A percentile compares a stretch with the other conserved stretches of the same genome.
Conservation (phyloP, 2,797 vertebrate genomes). For the Takifugu rubripes region DNA sequence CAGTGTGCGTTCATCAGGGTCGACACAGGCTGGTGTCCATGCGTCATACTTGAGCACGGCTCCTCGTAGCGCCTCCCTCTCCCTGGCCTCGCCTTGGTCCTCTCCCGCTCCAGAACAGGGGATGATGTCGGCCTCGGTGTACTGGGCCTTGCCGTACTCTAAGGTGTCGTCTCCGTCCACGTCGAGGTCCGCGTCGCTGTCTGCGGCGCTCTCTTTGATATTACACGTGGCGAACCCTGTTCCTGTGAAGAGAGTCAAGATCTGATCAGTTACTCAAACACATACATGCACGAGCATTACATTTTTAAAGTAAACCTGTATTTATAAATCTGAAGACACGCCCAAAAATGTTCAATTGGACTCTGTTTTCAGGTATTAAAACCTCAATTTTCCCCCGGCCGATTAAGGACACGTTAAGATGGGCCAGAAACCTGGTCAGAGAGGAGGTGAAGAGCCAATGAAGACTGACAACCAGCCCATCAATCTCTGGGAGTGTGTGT, state of each 20-base stretch:
- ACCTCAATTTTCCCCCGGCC: slow-evolving; percentile 8
- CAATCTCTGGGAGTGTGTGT: slow-evolving; percentile 41
- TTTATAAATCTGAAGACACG: too few species aligned
- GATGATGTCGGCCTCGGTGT: slow-evolving; percentile 97
- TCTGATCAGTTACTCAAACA: background rate
- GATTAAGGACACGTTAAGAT: slow-evolving; percentile 21
- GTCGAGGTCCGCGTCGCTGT: slow-evolving; percentile 96
- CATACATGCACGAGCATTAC: too few species aligned
- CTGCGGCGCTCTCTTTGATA: slow-evolving; percentile 89
- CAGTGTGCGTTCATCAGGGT: background rate
- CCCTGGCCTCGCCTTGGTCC: slow-evolving; percentile 96
- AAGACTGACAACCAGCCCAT: slow-evolving; percentile 46
- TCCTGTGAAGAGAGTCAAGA: slow-evolving; percentile 66
- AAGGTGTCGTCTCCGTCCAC: slow-evolving; percentile 98
- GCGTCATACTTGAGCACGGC: slow-evolving; percentile 91
- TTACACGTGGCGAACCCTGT: slow-evolving; percentile 97
- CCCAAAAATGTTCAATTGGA: too few species aligned
- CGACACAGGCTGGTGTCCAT: background rate
- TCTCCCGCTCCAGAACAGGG: slow-evolving; percentile 97
- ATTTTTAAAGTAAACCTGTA: too few species aligned
- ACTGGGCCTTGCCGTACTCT: slow-evolving; percentile 98
- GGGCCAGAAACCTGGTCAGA: slow-evolving; percentile 15
- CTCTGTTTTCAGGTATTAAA: slow-evolving; percentile 1
- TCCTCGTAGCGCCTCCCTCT: slow-evolving; percentile 95
- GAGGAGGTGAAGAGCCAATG: slow-evolving; percentile 55